A percentile compares a stretch with the other conserved stretches of the same genome.
Evolutionary conservation across 2,113 vertebrate species (phyloP).

Genomic region (Thermophis baileyi): DNA sequence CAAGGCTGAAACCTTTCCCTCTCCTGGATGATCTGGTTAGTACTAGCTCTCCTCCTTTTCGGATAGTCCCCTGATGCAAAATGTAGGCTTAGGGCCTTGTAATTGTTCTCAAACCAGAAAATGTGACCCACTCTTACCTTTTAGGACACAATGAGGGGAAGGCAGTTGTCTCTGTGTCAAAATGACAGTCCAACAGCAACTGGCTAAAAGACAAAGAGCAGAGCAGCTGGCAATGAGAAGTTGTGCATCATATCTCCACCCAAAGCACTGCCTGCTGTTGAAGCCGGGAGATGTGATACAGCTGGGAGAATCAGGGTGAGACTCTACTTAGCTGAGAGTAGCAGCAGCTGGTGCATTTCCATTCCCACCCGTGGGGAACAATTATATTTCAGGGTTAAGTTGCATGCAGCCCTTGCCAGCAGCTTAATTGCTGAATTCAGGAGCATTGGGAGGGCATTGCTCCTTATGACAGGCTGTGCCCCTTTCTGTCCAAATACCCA

Average conservation of each 20-base stretch:
- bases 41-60: not conserved
- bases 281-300: not conserved
- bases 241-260: not conserved
- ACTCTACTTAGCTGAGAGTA: not conserved
- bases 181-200: not conserved
- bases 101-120: not conserved
- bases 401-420: not conserved
- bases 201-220: not conserved
- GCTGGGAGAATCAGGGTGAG: not conserved
- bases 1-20: not conserved
- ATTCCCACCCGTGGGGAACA: conserved; percentile 18
- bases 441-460: not conserved
- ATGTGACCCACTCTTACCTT: not conserved
- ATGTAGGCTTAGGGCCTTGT: not conserved
- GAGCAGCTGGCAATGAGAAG: not conserved
- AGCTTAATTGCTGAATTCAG: not conserved
- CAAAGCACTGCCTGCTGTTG: not conserved
- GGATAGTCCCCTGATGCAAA: not conserved
- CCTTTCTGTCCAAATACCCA: conserved; percentile 2
- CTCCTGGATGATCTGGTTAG: no score
- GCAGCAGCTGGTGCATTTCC: conserved; percentile 1
- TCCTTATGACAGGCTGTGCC: not conserved
- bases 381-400: conserved; percentile 9
- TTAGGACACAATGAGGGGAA: no score
- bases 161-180: not conserved